These are phyloP conservation scores for Holotrichia oblita DNA, from an alignment of 1,140 invertebrate genomes.

Conservation along the genomic window DNA sequence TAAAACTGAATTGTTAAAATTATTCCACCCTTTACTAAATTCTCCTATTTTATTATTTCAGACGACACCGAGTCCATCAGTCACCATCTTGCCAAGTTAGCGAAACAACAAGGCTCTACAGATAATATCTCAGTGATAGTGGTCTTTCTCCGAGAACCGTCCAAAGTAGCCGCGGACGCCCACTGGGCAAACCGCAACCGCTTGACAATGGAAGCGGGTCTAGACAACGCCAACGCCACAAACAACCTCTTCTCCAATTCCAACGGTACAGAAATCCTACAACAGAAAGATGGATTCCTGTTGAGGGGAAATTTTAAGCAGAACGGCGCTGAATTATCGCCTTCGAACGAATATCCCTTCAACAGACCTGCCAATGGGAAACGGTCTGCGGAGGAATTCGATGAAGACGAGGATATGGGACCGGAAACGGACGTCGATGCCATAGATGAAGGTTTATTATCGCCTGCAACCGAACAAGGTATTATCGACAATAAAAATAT, in stretches of 20 bases:
- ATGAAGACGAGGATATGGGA: slow-evolving; percentile 69
- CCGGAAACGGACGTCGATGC: slow-evolving; percentile 71
- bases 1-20: no score
- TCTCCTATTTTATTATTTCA: slow-evolving; percentile 57
- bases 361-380: slow-evolving; percentile 52
- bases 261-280: slow-evolving; percentile 51
- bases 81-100: slow-evolving; percentile 74
- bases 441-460: slow-evolving; percentile 62
- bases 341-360: slow-evolving; percentile 37
- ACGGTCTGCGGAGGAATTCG: slow-evolving; percentile 54
- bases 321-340: slow-evolving; percentile 46
- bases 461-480: slow-evolving; percentile 39
- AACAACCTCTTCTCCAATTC: slow-evolving; percentile 58
- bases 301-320: slow-evolving; percentile 54
- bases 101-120: slow-evolving; percentile 78
- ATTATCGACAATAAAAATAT: slow-evolving; percentile 41
- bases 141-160: slow-evolving; percentile 81
- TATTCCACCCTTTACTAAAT: not conserved
- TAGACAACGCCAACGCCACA: slow-evolving; percentile 57
- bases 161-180: slow-evolving; percentile 67
- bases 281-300: slow-evolving; percentile 46
- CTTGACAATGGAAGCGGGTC: slow-evolving; percentile 54
- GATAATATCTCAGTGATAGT: slow-evolving; percentile 93
- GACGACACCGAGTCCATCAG: slow-evolving; percentile 73
- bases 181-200: slow-evolving; percentile 55